Conservation (phyloP, 2,888 invertebrate genomes). For the Lordiphosa fenestrarum region DNA sequence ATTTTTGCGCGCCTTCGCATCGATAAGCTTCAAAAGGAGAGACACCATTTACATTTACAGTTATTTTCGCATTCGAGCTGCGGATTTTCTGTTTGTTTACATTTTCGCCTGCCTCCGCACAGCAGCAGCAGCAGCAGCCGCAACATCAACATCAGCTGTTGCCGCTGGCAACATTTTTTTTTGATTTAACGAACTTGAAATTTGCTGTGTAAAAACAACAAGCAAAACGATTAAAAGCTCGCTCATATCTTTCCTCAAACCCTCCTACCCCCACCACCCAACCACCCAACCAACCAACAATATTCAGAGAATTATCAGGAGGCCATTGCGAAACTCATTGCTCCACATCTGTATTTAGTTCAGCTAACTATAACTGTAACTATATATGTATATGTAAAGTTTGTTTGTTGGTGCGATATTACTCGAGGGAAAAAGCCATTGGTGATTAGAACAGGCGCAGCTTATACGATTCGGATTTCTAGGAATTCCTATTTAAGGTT, state of each 20-base stretch:
- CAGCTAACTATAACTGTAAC: background rate
- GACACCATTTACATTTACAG: constrained; percentile 69
- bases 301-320: constrained; percentile 3
- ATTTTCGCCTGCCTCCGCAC: constrained; percentile 19
- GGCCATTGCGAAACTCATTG: background rate
- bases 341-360: background rate
- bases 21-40: constrained; percentile 69
- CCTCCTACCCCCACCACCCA: too few relatives aligned
- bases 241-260: too few relatives aligned
- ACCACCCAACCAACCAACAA: constrained; percentile 10
- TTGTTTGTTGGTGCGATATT: too few relatives aligned
- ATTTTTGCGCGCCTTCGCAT: constrained; percentile 67
- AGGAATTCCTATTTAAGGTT: too few relatives aligned
- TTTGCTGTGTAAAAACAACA: constrained; percentile 30
- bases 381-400: background rate
- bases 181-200: constrained; percentile 58
- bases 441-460: too few relatives aligned
- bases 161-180: constrained; percentile 30
- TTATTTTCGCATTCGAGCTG: constrained; percentile 34
- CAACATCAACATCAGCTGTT: constrained; percentile 53
- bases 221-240: constrained; percentile 38
- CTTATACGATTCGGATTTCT: too few relatives aligned
- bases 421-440: too few relatives aligned
- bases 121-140: constrained; percentile 18
- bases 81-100: constrained; percentile 27